These are phyloP conservation scores for Poecilobothrus nobilitatus DNA, from an alignment of 2,888 invertebrate species.

Conservation along the genomic window DNA sequence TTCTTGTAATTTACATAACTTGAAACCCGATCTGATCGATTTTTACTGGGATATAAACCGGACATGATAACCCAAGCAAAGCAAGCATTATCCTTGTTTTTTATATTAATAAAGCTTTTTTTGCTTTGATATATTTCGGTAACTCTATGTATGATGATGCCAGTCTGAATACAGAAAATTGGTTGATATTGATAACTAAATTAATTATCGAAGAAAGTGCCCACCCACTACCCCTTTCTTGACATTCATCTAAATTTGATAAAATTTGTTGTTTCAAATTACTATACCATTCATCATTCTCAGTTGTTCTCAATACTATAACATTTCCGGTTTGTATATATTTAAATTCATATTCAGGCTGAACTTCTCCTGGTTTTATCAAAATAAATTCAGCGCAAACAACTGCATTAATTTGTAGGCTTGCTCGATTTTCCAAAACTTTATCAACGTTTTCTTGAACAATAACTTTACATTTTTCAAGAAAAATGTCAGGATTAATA, in stretches of 20 bases:
- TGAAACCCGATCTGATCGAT: not conserved
- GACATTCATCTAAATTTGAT: slow-evolving; percentile 2
- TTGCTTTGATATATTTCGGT: not conserved
- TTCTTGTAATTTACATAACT: not conserved
- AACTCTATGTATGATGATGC: slow-evolving; percentile 7
- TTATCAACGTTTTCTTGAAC: not conserved
- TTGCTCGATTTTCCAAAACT: not conserved
- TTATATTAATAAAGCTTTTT: not conserved
- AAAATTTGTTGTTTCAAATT: not conserved
- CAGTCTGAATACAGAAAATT: not conserved
- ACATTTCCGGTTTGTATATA: not conserved
- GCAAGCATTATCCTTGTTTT: not conserved
- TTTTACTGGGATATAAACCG: not conserved
- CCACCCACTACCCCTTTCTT: slow-evolving; percentile 7
- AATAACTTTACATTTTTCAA: not conserved
- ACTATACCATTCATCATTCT: not conserved
- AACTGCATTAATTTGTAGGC: not conserved
- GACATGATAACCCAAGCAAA: not conserved
- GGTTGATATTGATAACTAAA: slow-evolving; percentile 7
- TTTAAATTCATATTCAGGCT: not conserved
- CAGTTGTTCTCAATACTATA: not conserved
- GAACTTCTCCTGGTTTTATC: not conserved
- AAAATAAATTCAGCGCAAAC: not conserved
- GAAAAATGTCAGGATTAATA: not conserved
- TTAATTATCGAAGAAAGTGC: slow-evolving; percentile 5